These are phyloP conservation scores for Parnassius mnemosyne DNA, from an alignment of 2,888 invertebrate genomes.

Conservation along the genomic window DNA sequence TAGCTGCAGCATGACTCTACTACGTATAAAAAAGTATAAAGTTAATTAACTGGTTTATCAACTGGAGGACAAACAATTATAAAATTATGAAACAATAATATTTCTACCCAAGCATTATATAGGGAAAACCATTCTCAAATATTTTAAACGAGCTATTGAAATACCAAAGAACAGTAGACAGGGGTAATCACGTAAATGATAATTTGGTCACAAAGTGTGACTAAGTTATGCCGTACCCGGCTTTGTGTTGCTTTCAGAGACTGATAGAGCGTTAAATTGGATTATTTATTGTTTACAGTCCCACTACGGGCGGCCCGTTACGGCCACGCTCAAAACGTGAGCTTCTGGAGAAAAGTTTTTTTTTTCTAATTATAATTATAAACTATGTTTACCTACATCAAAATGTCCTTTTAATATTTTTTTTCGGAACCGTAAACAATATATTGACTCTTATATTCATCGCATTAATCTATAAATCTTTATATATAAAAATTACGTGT, in stretches of 20 bases:
- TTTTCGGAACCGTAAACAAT: not conserved
- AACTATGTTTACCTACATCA: not conserved
- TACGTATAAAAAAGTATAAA: no score
- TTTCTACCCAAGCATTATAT: no score
- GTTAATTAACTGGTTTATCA: no score
- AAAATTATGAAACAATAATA: no score
- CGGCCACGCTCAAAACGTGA: slow-evolving; percentile 46
- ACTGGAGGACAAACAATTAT: no score
- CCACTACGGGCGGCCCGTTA: slow-evolving; percentile 40
- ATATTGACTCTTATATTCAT: no score
- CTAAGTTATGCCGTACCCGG: slow-evolving; percentile 30
- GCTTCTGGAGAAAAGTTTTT: slow-evolving; percentile 24
- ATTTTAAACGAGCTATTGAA: not conserved
- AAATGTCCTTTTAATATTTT: not conserved
- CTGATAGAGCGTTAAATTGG: slow-evolving; percentile 52
- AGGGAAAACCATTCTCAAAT: no score
- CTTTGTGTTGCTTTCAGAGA: slow-evolving; percentile 31
- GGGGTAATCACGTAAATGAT: slow-evolving; percentile 23
- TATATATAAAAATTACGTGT: no score
- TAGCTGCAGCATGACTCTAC: no score
- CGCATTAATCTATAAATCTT: no score
- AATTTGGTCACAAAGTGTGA: slow-evolving; percentile 30
- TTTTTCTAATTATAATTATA: slow-evolving; percentile 16
- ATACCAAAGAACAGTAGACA: slow-evolving; percentile 10
- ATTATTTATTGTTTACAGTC: slow-evolving; percentile 49